Base-by-base conservation (phyloP, 2,888 invertebrate species). In the Dusona sp. region DNA sequence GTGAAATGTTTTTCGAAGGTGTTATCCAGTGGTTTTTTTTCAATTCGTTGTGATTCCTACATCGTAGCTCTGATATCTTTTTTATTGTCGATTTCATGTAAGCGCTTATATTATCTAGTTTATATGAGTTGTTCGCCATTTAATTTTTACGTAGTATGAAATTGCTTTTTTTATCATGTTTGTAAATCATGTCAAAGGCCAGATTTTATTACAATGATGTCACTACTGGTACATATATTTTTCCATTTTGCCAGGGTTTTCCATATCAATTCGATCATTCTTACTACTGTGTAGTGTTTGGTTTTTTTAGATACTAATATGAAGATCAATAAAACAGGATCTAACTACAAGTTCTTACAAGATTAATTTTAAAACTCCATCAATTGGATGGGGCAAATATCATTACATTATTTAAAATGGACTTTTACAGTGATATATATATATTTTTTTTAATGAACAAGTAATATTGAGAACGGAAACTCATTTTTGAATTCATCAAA, bases 131-230 rank as follows among this genome's bases (percentile, higher is more conserved):
- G n/a, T n/a, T n/a, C n/a, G n/a, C n/a, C n/a, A n/a, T n/a, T n/a
- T n/a, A n/a, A n/a, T n/a, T n/a, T n/a, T n/a, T n/a, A n/a, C n/a
- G n/a, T n/a, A n/a, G 29, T 61, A 61, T 29, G 29, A 61, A 29
- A 61, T 61, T 61, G 61, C 8, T n/a, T 61, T 61, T 61, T 61
- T 61, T 54, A 64, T 29, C 16, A 64, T 64, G 22, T 64, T 25
- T 64, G 25, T 38, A 19, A 67, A 67, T 38, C 65, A 19, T 67
- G 65, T 16, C 36, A 36, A 38, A 67, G 65, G 65, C 65, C 38
- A 38, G 38, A 67, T 67, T 67, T 67, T 67, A n/a, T 36, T 67
- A 16, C 19, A 67, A 67, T 67, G 36, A 67, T 67, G 65, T n/a
- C 19, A 67, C 36, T 38, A 67, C 65, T 38, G 65, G 65, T n/a